These are phyloP conservation scores for Andricus curvator DNA, from an alignment of 2,888 invertebrate species.

Conservation along the genomic window DNA sequence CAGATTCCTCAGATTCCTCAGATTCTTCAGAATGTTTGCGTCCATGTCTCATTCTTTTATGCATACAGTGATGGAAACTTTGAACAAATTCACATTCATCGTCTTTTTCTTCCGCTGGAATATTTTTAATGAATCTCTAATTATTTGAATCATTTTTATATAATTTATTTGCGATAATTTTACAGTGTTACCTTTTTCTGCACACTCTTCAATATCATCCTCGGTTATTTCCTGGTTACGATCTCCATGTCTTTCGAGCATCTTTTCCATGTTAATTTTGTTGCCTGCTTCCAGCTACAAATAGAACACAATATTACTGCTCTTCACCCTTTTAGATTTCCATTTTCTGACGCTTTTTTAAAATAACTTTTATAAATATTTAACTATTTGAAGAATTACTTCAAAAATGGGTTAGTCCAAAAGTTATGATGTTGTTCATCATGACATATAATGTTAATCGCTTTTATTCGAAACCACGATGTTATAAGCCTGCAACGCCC, in stretches of 20 bases:
- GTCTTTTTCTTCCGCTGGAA: background rate
- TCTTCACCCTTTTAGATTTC: background rate
- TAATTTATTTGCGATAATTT: background rate
- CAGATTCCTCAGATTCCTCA: too few relatives aligned
- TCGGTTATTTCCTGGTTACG: background rate
- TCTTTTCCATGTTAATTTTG: background rate
- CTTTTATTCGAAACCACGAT: too few relatives aligned
- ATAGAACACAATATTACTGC: background rate
- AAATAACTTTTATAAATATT: too few relatives aligned
- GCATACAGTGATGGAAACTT: background rate
- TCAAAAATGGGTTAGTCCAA: too few relatives aligned
- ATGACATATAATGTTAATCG: too few relatives aligned
- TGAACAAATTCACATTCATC: slow-evolving; percentile 15
- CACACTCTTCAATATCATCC: background rate
- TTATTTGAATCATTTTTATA: background rate
- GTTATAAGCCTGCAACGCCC: too few relatives aligned
- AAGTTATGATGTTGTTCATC: too few relatives aligned
- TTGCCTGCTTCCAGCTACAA: background rate
- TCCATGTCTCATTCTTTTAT: too few relatives aligned
- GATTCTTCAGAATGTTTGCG: too few relatives aligned
- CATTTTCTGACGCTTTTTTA: too few relatives aligned
- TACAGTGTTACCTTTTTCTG: slow-evolving; percentile 6
- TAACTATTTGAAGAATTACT: too few relatives aligned
- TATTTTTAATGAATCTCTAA: too few relatives aligned
- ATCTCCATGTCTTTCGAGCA: background rate